A percentile compares a stretch with the other conserved stretches of the same genome.
Evolutionary conservation across 2,888 invertebrate genomes (phyloP).

Genomic region (Ametastegia equiseti): DNA sequence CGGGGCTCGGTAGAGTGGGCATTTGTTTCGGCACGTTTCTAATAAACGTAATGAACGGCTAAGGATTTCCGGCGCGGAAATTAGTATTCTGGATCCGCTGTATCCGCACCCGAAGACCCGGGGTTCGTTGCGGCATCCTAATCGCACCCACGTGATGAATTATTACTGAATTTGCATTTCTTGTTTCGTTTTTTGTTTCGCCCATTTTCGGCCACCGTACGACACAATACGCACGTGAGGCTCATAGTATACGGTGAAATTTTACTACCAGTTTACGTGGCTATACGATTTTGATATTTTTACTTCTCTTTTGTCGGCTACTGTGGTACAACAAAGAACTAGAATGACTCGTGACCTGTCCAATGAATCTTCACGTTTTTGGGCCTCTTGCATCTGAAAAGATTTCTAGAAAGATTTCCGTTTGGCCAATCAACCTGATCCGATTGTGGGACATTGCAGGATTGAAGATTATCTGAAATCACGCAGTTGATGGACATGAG

Average conservation of each 20-base stretch:
- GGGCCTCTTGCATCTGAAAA: no score
- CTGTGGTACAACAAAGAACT: no score
- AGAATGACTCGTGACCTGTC: no score
- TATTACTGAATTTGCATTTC: slow-evolving; percentile 7
- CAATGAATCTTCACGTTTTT: no score
- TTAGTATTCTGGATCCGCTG: slow-evolving; percentile 71
- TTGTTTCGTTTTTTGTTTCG: not conserved
- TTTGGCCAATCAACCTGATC: no score
- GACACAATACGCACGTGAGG: not conserved
- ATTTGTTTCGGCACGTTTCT: slow-evolving; percentile 27
- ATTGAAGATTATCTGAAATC: no score
- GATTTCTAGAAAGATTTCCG: no score
- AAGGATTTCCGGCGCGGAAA: slow-evolving; percentile 53
- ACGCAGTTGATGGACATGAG: no score
- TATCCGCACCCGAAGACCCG: slow-evolving; percentile 66
- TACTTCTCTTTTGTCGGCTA: no score
- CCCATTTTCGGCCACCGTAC: not conserved
- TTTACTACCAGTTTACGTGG: no score
- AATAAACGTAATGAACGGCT: slow-evolving; percentile 48
- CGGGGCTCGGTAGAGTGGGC: not conserved
- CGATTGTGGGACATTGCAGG: no score
- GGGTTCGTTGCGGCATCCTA: slow-evolving; percentile 60
- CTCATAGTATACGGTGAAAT: not conserved
- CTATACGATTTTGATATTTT: no score
- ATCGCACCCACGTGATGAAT: slow-evolving; percentile 52